phyloP scores from a whole-genome alignment of 2,888 invertebrate species.

The Callyntrura guangdongensis region DNA sequence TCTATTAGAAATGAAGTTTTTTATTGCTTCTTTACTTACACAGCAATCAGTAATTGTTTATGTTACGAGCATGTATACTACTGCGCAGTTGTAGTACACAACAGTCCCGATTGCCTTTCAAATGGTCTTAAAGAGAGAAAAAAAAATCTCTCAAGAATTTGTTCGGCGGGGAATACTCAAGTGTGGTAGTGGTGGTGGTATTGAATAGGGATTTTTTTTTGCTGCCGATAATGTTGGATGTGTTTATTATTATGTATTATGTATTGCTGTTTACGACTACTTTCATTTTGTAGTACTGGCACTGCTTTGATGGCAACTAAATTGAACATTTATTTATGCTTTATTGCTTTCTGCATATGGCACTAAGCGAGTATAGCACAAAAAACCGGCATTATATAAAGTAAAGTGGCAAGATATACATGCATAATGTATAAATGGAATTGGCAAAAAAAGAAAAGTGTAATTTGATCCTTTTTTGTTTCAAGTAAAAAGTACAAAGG shows the following conservation, averaged over 20 bases:
- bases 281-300: neutral
- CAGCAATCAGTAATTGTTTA: constrained; percentile 46
- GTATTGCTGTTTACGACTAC: neutral
- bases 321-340: too few species aligned
- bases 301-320: too few species aligned
- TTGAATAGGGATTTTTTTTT: neutral
- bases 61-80: neutral
- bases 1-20: constrained; percentile 35
- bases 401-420: too few species aligned
- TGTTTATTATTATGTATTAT: neutral
- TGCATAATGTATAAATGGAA: too few species aligned
- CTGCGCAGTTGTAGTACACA: neutral
- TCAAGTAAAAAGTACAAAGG: too few species aligned
- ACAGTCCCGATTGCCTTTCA: neutral
- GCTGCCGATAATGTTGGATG: neutral
- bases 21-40: constrained; percentile 10
- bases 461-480: too few species aligned
- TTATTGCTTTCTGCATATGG: too few species aligned
- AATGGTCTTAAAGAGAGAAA: neutral
- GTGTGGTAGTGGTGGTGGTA: constrained; percentile 6
- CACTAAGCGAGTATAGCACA: too few species aligned
- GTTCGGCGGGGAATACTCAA: neutral
- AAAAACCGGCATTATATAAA: neutral
- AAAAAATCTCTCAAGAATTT: neutral
- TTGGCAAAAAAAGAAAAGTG: too few species aligned